Evolutionary conservation across 2,888 invertebrate species (phyloP).

Genomic region (Pandemis cinnamomeana): DNA sequence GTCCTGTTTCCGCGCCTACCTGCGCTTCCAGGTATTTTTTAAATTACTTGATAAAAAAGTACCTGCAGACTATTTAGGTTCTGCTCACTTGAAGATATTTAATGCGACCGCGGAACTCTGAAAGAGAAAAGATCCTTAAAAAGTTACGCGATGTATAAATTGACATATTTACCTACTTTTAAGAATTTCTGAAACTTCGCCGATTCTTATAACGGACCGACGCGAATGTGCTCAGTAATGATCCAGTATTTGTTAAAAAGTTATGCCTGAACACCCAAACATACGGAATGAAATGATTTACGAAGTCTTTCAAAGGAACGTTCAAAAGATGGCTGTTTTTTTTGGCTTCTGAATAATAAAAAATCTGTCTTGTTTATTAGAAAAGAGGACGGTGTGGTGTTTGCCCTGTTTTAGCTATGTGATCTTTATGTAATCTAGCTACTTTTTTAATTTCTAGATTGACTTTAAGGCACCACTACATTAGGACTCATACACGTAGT

Average conservation of each 20-base stretch:
- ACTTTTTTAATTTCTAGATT: too few species aligned
- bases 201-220: slow-evolving; percentile 16
- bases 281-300: slow-evolving; percentile 9
- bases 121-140: background rate
- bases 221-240: slow-evolving; percentile 15
- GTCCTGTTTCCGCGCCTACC: background rate
- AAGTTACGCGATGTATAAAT: background rate
- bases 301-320: slow-evolving; percentile 8
- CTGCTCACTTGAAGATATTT: background rate
- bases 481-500: too few species aligned
- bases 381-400: background rate
- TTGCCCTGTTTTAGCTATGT: background rate
- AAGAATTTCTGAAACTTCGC: slow-evolving; percentile 11
- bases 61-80: background rate
- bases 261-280: slow-evolving; percentile 14
- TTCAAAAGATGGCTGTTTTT: slow-evolving; percentile 5
- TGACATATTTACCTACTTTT: slow-evolving; percentile 1
- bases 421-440: too few species aligned
- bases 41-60: background rate
- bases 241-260: slow-evolving; percentile 30
- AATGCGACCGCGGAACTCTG: background rate
- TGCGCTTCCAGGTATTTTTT: background rate
- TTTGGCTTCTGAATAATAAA: background rate
- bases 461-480: too few species aligned
- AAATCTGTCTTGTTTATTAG: background rate